Conservation (phyloP, 2,797 vertebrate species). For the Mus minutoides region DNA sequence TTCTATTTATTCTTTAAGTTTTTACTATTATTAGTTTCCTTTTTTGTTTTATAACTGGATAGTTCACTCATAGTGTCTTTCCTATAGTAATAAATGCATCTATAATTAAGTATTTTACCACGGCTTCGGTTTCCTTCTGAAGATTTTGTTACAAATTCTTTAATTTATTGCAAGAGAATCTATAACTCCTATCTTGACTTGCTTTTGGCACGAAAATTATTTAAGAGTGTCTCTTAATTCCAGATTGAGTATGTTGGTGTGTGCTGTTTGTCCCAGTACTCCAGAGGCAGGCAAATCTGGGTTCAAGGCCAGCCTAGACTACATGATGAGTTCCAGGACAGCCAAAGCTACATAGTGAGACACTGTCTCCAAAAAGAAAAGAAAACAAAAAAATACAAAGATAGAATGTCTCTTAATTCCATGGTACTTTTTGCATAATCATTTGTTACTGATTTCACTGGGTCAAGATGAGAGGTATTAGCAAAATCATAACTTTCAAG, state of each 20-base stretch:
- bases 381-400: not conserved
- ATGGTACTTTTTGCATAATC: not conserved
- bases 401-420: not conserved
- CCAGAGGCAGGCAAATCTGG: not conserved
- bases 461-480: not conserved
- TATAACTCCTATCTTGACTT: conserved; percentile 32
- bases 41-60: conserved; percentile 26
- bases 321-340: not conserved
- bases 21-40: conserved; percentile 38
- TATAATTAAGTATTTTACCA: not conserved
- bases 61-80: conserved; percentile 32
- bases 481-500: not conserved
- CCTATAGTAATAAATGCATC: conserved; percentile 33
- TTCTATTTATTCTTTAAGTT: conserved; percentile 17
- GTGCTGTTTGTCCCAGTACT: not conserved
- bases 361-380: not conserved
- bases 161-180: conserved; percentile 21
- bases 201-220: conserved; percentile 13
- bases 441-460: conserved; percentile 4
- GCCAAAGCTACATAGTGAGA: not conserved
- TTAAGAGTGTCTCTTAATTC: not conserved
- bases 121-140: not conserved
- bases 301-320: not conserved
- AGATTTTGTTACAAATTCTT: conserved; percentile 19
- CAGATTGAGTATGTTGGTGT: not conserved